phyloP scores from a whole-genome alignment of 2,888 invertebrate genomes.

The Lasioglossum calceatum region DNA sequence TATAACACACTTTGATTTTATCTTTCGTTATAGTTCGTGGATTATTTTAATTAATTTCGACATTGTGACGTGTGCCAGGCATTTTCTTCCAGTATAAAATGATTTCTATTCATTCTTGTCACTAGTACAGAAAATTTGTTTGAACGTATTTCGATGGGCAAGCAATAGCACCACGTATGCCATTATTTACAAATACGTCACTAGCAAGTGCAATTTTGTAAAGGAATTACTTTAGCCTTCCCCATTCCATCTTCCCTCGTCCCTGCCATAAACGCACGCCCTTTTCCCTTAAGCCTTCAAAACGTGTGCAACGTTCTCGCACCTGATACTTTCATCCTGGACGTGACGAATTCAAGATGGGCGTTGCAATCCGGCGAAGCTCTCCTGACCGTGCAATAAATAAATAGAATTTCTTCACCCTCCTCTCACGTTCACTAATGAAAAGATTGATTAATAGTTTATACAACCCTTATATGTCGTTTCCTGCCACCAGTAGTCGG shows the following conservation, averaged over 20 bases:
- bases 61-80: too few relatives aligned
- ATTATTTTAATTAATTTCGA: not conserved
- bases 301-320: not conserved
- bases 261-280: not conserved
- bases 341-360: constrained; percentile 2
- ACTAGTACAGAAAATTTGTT: not conserved
- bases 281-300: not conserved
- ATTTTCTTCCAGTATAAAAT: not conserved
- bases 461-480: not conserved
- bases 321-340: not conserved
- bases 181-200: not conserved
- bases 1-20: not conserved
- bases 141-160: too few relatives aligned
- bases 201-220: not conserved
- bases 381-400: not conserved
- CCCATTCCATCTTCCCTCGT: not conserved
- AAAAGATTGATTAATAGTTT: not conserved
- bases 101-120: not conserved
- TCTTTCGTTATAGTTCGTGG: not conserved
- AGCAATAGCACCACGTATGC: not conserved
- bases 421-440: not conserved
- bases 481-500: not conserved
- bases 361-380: not conserved
- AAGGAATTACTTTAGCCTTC: not conserved
- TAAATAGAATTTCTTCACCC: not conserved